A percentile compares a stretch with the other conserved stretches of the same genome.
Conservation (phyloP, 2,888 invertebrate species). For the Leptothorax acervorum region DNA sequence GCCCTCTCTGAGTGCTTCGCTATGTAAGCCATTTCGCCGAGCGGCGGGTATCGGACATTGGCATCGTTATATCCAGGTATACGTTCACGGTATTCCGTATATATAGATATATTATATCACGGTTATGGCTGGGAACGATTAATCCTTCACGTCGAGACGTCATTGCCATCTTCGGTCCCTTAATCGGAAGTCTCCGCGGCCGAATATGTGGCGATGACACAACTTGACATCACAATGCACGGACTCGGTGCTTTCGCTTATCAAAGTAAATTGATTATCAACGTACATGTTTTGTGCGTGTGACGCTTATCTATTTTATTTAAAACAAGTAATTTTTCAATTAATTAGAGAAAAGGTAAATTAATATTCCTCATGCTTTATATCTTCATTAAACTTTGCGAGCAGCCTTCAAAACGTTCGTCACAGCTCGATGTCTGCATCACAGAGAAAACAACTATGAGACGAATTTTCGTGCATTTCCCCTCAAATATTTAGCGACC, state of each 20-base stretch:
- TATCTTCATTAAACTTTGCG: constrained; percentile 19
- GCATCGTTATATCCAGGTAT: constrained; percentile 72
- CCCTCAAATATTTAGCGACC: constrained; percentile 50
- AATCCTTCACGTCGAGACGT: constrained; percentile 79
- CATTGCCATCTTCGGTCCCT: constrained; percentile 78
- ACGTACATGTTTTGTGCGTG: background rate
- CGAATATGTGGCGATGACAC: constrained; percentile 72
- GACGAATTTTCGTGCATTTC: constrained; percentile 46
- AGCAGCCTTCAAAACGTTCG: constrained; percentile 34
- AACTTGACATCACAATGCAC: constrained; percentile 47
- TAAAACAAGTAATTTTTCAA: background rate
- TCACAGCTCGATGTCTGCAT: constrained; percentile 27
- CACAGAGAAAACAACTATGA: constrained; percentile 31
- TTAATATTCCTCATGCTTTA: background rate
- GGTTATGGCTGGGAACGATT: constrained; percentile 76
- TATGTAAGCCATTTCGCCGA: constrained; percentile 78
- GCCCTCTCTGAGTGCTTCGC: constrained; percentile 75
- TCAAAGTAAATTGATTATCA: constrained; percentile 16
- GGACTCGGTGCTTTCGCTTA: background rate
- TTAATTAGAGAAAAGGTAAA: background rate
- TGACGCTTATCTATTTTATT: background rate
- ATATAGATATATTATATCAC: constrained; percentile 39
- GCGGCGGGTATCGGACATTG: constrained; percentile 72
- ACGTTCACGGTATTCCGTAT: constrained; percentile 60
- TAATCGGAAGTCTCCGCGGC: constrained; percentile 74